Evolutionary conservation across 2,113 vertebrate genomes (phyloP), one percentile per base, ranked within the genome.

Genomic region (Alethe diademata): DNA sequence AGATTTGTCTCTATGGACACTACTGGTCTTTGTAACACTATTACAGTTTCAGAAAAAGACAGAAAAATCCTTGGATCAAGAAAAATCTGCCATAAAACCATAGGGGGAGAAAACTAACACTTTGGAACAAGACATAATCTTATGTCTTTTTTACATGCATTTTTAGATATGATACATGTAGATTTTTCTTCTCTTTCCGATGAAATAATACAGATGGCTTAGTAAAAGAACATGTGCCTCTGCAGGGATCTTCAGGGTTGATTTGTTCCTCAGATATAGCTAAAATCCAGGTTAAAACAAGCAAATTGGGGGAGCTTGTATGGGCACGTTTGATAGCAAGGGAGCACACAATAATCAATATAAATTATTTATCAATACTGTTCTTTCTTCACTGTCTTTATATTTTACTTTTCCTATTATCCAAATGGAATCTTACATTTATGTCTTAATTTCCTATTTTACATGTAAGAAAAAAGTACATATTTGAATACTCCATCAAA

Each of bases 141-240:
- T 71, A 14, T 40, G 38, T 3, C 31, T 87, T 61, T 8, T 86
- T 88, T 79, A 54, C 29, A 42, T 51, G 24, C 1, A 66, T 18
- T 84, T 90, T 90, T 67, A 87, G 43, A 40, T 73, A 76, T 18
- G 12, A 86, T 54, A 43, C 17, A 50, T 19, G 92, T 90, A 13
- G 31, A 74, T 86, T 94, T 79, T 78, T 38, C 45, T 86, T 86
- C 57, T 25, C 23, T 60, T 88, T 71, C 28, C 93, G 50, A 90
- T 71, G 58, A 91, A 92, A 88, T 86, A 95, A 87, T 58, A 28
- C 80, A 90, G 58, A 79, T 79, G 91, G 31, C 40, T 94, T 65
- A 75, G 33, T 78, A 81, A 96, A 93, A 91, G 74, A 91, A 78
- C 78, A 92, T 89, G 14, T 61, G 5, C 10, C 35, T 50, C 89